Evolutionary conservation across 2,113 vertebrate species (phyloP).

Genomic region (Austrofundulus limnaeus): DNA sequence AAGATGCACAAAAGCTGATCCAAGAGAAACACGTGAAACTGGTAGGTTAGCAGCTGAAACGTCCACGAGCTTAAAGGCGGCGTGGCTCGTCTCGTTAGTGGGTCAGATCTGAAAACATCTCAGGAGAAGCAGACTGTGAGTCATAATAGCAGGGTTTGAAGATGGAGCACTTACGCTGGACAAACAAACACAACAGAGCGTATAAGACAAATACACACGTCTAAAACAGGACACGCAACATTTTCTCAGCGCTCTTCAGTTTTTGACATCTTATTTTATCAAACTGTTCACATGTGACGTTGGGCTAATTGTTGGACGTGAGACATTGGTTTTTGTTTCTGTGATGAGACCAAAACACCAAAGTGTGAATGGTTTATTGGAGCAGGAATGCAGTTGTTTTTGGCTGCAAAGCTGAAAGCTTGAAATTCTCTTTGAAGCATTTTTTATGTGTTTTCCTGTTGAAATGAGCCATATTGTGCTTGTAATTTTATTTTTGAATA

Average conservation of each 20-base stretch:
- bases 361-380: conserved; percentile 9
- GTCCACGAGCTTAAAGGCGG: conserved; percentile 24
- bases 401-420: conserved; percentile 27
- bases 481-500: neutral
- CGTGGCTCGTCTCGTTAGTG: conserved; percentile 42
- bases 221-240: neutral
- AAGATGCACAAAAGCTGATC: neutral
- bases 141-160: conserved; percentile 40
- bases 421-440: neutral
- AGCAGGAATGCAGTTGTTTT: conserved; percentile 21
- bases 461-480: neutral
- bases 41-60: conserved; percentile 28
- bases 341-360: conserved; percentile 20
- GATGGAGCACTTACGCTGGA: conserved; percentile 6
- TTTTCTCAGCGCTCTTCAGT: no score
- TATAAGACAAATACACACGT: conserved; percentile 9
- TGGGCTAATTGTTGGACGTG: conserved; percentile 8
- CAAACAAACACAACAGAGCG: conserved; percentile 17
- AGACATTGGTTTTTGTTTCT: conserved; percentile 43
- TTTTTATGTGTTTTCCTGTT: neutral
- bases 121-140: conserved; percentile 52
- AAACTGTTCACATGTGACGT: conserved; percentile 18
- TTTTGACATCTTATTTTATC: neutral
- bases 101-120: conserved; percentile 56
- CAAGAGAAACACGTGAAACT: conserved; percentile 3